These are phyloP conservation scores for Sturnira hondurensis DNA, from an alignment of 2,113 vertebrate species.

Conservation along the genomic window DNA sequence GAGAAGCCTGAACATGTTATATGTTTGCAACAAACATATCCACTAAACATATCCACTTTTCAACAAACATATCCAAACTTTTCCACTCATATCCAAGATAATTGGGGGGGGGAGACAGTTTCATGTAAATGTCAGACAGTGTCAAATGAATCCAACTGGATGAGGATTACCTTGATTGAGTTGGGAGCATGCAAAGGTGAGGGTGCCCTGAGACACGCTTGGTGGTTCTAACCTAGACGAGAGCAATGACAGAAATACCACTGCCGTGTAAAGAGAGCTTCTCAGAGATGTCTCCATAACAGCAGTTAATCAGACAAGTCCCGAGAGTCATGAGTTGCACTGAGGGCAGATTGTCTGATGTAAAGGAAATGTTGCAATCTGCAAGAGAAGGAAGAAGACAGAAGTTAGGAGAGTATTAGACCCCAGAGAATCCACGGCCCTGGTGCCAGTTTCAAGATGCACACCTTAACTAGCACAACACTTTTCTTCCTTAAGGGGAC, in stretches of 20 bases:
- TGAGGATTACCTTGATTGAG: not conserved
- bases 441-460: not conserved
- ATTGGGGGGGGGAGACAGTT: not conserved
- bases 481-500: not conserved
- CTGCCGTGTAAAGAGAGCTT: not conserved
- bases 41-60: too few relatives aligned
- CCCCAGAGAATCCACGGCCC: not conserved
- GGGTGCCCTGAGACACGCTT: not conserved
- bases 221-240: not conserved
- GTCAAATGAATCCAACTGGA: rapidly evolving
- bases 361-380: not conserved
- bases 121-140: too few relatives aligned
- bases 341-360: not conserved
- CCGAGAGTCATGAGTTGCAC: not conserved
- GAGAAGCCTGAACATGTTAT: not conserved
- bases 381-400: not conserved
- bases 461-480: not conserved
- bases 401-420: not conserved
- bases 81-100: not conserved
- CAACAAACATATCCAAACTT: too few relatives aligned
- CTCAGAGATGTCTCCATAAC: not conserved
- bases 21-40: not conserved
- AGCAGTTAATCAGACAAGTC: not conserved
- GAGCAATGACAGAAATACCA: not conserved
- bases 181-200: not conserved